Evolutionary conservation across 2,797 vertebrate genomes (phyloP).

Genomic region (Nasua narica): DNA sequence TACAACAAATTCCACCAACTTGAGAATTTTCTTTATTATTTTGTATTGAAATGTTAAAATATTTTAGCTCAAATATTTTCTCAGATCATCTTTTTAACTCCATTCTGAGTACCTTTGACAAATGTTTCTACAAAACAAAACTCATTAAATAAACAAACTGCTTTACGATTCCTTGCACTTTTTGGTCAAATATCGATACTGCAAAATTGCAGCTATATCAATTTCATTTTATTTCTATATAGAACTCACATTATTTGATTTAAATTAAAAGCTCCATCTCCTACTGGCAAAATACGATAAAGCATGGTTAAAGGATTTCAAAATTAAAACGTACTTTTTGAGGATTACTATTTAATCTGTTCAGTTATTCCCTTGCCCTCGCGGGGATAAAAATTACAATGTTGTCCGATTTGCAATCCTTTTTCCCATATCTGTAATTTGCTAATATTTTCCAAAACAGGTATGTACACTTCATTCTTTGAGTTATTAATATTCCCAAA

Average conservation of each 20-base stretch:
- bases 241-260: conserved; percentile 18
- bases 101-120: not conserved
- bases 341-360: not conserved
- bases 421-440: not conserved
- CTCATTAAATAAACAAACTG: not conserved
- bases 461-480: not conserved
- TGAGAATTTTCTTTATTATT: not conserved
- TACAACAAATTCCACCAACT: not conserved
- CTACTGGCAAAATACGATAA: not conserved
- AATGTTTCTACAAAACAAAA: conserved; percentile 23
- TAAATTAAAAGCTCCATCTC: not conserved
- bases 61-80: not conserved
- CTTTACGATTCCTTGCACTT: not conserved
- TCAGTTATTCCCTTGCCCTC: not conserved
- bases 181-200: not conserved
- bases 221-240: not conserved
- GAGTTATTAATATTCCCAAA: conserved; percentile 38
- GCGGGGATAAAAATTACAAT: not conserved
- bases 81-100: not conserved
- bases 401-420: not conserved
- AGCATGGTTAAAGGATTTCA: not conserved
- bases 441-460: not conserved
- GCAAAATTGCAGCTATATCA: not conserved
- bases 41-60: not conserved
- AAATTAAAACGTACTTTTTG: conserved; percentile 1